Evolutionary conservation across 2,797 vertebrate genomes (phyloP), one percentile per base, ranked within the genome.

Genomic region (Triplophysa bombifrons): DNA sequence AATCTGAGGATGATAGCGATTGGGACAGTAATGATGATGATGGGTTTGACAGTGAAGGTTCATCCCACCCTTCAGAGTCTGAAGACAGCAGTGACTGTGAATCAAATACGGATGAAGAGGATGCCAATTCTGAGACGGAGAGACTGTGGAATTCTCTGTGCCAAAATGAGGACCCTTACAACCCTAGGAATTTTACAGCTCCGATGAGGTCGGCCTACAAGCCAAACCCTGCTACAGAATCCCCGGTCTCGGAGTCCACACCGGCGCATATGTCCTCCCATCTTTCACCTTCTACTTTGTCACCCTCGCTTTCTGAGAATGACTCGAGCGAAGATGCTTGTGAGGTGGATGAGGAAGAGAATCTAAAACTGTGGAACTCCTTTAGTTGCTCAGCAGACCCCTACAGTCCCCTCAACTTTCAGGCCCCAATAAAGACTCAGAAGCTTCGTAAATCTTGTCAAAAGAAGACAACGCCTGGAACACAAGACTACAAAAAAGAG

Each of bases 361-460:
- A 82, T 80, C 83, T 93, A 56, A 93, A 81, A n/a, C 92, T 98
- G 44, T 96, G 94, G 95, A 94, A 93, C 87, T 95, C 95, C 0
- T 97, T 98, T 86, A 93, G 90, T 87, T 88, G 89, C 81, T 92
- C 92, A 4, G 90, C 92, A 0, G 97, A 99, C 84, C 97, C 97
- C 0, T 98, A 97, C 78, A 96, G 95, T 82, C 96, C 92, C 55
- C 83, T 96, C 0, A 96, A 96, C 82, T 99, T 99, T 85, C 95
- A 93, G 88, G 97, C 94, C 38, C 86, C 94, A 0, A 12, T 92
- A 56, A 88, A 90, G 85, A 94, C 90, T 82, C 74, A 0, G 72
- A 71, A 22, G 50, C 22, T 81, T 0, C 0, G 1, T 0, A 74
- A 67, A 72, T 0, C 38, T 6, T 60, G 79, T 38, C 60, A 60